Conservation (phyloP, 2,888 invertebrate genomes). For the Melinopterus prodromus region DNA sequence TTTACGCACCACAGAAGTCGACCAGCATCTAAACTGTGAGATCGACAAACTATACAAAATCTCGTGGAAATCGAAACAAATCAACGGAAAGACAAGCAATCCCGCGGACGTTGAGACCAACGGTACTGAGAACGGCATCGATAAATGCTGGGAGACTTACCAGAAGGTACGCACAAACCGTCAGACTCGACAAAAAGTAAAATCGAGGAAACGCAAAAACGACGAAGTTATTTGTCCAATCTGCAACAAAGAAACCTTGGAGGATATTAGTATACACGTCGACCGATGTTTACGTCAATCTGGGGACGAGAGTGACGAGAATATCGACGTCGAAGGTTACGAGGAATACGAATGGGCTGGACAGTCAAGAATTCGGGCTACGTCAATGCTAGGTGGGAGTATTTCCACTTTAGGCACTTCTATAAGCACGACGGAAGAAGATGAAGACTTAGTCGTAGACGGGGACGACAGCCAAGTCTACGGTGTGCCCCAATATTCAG, state of each 20-base stretch:
- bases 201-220: constrained; percentile 72
- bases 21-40: constrained; percentile 82
- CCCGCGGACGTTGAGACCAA: constrained; percentile 60
- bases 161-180: constrained; percentile 78
- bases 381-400: constrained; percentile 74
- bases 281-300: constrained; percentile 71
- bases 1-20: constrained; percentile 82
- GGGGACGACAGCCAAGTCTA: constrained; percentile 88
- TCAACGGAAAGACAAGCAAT: constrained; percentile 57
- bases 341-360: constrained; percentile 95
- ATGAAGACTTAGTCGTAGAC: constrained; percentile 85
- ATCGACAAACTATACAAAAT: constrained; percentile 75
- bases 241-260: constrained; percentile 75
- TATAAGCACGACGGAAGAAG: constrained; percentile 61
- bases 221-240: constrained; percentile 74
- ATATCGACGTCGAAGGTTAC: constrained; percentile 83
- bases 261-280: constrained; percentile 78
- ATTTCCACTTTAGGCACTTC: constrained; percentile 65
- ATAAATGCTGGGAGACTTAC: constrained; percentile 77
- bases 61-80: constrained; percentile 55
- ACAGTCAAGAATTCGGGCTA: constrained; percentile 79
- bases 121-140: constrained; percentile 61
- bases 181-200: constrained; percentile 70
- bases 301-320: constrained; percentile 71
- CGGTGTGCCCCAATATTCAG: constrained; percentile 87